phyloP scores from a whole-genome alignment of 2,797 vertebrate species.

The Falco naumanni region DNA sequence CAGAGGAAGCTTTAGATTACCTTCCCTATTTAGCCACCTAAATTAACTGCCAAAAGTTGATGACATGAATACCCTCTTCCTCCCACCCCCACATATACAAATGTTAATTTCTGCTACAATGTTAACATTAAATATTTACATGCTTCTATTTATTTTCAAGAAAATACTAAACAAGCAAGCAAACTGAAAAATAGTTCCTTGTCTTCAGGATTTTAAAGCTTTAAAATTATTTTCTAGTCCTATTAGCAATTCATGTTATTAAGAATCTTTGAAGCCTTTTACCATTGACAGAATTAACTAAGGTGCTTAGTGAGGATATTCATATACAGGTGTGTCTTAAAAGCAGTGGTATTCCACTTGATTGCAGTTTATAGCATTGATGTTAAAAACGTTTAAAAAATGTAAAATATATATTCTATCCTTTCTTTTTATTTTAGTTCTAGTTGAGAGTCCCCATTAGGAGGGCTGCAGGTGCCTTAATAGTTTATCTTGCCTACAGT shows the following conservation, averaged over 20 bases:
- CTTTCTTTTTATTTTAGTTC: not conserved
- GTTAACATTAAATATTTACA: slow-evolving; percentile 23
- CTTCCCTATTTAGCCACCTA: slow-evolving; percentile 45
- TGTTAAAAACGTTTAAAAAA: not conserved
- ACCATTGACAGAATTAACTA: not conserved
- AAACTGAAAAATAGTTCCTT: not conserved
- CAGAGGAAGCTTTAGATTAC: slow-evolving; percentile 53
- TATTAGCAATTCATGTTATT: not conserved
- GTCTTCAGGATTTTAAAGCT: not conserved
- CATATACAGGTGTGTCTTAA: not conserved
- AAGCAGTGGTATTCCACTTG: not conserved
- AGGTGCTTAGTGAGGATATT: not conserved
- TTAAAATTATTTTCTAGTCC: not conserved
- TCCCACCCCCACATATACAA: not conserved
- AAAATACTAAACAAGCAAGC: not conserved
- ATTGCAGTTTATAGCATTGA: not conserved
- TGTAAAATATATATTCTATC: not conserved
- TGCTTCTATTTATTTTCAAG: not conserved
- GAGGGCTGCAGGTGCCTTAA: not conserved
- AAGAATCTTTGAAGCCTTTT: not conserved
- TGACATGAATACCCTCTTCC: slow-evolving; percentile 33
- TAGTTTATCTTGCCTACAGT: not conserved
- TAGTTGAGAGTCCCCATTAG: not conserved
- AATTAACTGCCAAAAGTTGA: slow-evolving; percentile 51
- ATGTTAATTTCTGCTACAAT: slow-evolving; percentile 1